These are phyloP conservation scores for Acanthurus leucopareius DNA, from an alignment of 2,797 vertebrate species.

Conservation along the genomic window DNA sequence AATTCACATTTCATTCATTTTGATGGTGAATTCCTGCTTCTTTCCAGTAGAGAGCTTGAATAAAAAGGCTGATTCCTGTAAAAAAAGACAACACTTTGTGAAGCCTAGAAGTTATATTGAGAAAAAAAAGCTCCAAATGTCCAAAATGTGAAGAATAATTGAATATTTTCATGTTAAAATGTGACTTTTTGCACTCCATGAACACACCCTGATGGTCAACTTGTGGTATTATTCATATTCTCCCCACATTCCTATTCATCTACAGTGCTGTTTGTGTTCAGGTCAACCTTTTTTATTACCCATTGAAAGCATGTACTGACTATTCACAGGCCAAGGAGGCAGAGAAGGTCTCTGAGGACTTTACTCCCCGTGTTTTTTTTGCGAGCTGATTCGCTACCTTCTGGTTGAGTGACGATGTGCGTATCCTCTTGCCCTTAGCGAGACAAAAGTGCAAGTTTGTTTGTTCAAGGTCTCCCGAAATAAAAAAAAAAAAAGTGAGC, in stretches of 20 bases:
- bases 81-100: not conserved
- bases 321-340: slow-evolving; percentile 16
- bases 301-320: slow-evolving; percentile 30
- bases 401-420: slow-evolving; percentile 51
- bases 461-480: slow-evolving; percentile 70
- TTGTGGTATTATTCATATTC: slow-evolving; percentile 24
- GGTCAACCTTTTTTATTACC: slow-evolving; percentile 38
- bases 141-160: not conserved
- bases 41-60: not conserved
- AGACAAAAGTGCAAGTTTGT: slow-evolving; percentile 72
- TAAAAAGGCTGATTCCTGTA: not conserved
- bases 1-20: slow-evolving; percentile 27
- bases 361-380: slow-evolving; percentile 26
- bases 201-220: not conserved
- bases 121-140: not conserved
- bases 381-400: slow-evolving; percentile 41
- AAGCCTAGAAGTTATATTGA: too few species aligned
- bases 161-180: slow-evolving; percentile 7
- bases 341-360: slow-evolving; percentile 40
- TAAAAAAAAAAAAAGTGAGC: slow-evolving; percentile 43
- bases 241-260: slow-evolving; percentile 10
- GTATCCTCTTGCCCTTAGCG: slow-evolving; percentile 51
- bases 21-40: not conserved
- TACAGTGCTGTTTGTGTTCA: slow-evolving; percentile 14
- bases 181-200: not conserved